Evolutionary conservation across 1,140 invertebrate genomes (phyloP), one percentile per base, ranked within the genome.

Genomic region (Zaprionus gabonicus): DNA sequence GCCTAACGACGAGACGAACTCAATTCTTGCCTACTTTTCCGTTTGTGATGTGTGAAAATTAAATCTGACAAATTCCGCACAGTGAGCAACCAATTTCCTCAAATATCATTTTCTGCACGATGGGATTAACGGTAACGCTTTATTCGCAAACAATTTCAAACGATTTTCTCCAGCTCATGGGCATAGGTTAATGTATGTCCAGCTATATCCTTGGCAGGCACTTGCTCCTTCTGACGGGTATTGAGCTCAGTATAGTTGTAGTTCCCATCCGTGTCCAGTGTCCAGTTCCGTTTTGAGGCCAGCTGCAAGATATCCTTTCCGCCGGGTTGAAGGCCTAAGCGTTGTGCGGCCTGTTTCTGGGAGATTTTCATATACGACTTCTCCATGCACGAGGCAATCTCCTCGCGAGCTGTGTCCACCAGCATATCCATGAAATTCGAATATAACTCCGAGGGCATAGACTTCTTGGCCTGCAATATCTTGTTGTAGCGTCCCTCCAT

Each of bases 401-500:
- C 99, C 91, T 97, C 97, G 57, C 99, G 95, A n/a, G 99, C 98
- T 4, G 99, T 99, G 64, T 98, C 96, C 41, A 99, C 93, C 36
- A 99, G 93, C 83, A 99, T 98, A 85, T 99, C 98, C 94, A 99
- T 99, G 93, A 99, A 99, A 79, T 98, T 97, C 56, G 97, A 97
- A 93, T 99, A 99, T 66, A 96, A 97, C 71, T 97, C 96, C 17
- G 98, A 97, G 53, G 99, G 99, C 27, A 99, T 98, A 93, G 98
- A 98, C 74, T 94, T 94, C 93, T 95, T 95, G 36, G 94, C 94
- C 69, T 94, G 92, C 80, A 95, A 94, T 66, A 95, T 94, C 93
- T 99, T 99, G 93, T 99, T 99, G 91, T 99, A 99, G 71, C 97
- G 98, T 28, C 99, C 99, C 93, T 99, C 99, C 98, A 99, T 99